Conservation (phyloP, 1,140 invertebrate species). For the Potamilus streckersoni region DNA sequence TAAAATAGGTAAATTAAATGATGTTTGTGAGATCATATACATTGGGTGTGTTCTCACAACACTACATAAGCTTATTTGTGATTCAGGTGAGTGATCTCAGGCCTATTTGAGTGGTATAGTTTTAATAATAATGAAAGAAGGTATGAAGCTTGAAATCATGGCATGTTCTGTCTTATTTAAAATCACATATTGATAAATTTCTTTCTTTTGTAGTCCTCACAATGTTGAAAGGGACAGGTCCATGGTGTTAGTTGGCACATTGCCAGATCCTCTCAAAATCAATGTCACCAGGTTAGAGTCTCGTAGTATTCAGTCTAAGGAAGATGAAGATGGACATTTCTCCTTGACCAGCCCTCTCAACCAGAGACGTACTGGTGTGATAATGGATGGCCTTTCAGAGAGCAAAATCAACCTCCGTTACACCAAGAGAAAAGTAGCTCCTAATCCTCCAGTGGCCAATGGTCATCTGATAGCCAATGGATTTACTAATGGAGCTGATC, state of each 20-base stretch:
- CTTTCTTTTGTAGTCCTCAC: constrained; percentile 60
- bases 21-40: too few species aligned
- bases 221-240: constrained; percentile 63
- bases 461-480: constrained; percentile 48
- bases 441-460: constrained; percentile 39
- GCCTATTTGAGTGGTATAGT: too few species aligned
- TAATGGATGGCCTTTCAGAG: constrained; percentile 53
- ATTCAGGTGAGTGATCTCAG: too few species aligned
- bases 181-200: background rate
- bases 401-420: constrained; percentile 60
- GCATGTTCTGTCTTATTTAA: too few species aligned
- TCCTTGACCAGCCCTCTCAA: constrained; percentile 61
- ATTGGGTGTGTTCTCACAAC: too few species aligned
- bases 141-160: too few species aligned
- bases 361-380: constrained; percentile 56
- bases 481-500: constrained; percentile 42
- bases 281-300: constrained; percentile 39
- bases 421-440: constrained; percentile 50
- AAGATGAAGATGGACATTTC: constrained; percentile 47
- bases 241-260: constrained; percentile 43
- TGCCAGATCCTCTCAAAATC: constrained; percentile 54
- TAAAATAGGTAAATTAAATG: too few species aligned
- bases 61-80: too few species aligned
- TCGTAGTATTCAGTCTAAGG: constrained; percentile 19
- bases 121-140: too few species aligned